A percentile compares a stretch with the other conserved stretches of the same genome.
These are phyloP conservation scores for Pelobates fuscus DNA, from an alignment of 2,113 vertebrate genomes.

Conservation along the genomic window DNA sequence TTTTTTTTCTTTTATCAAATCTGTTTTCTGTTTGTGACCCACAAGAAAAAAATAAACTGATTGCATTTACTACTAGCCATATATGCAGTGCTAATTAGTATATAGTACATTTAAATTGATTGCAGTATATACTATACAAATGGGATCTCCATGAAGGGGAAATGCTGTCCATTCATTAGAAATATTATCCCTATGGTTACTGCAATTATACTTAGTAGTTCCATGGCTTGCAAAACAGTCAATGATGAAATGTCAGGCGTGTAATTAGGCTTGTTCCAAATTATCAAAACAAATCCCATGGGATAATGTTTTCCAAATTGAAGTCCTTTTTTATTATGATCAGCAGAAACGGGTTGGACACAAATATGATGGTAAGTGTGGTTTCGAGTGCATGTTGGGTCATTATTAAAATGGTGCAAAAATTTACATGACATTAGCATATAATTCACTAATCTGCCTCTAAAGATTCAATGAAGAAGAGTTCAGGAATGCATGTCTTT, in stretches of 20 bases:
- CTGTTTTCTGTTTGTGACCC: no score
- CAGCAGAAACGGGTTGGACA: not conserved
- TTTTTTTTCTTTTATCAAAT: no score
- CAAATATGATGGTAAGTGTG: not conserved
- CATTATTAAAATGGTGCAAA: not conserved
- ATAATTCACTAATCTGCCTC: not conserved
- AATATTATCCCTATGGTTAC: slow-evolving; percentile 24
- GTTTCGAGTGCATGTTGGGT: not conserved
- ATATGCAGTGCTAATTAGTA: not conserved
- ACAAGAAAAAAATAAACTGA: no score
- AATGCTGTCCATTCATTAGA: not conserved
- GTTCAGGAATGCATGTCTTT: no score
- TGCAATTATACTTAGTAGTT: slow-evolving; percentile 6
- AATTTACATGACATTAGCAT: not conserved
- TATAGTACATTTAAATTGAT: not conserved
- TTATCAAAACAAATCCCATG: slow-evolving; percentile 30
- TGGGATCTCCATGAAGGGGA: not conserved
- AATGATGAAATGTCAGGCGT: slow-evolving; percentile 21
- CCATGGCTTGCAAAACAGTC: slow-evolving; percentile 3
- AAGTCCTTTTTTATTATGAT: slow-evolving; percentile 22
- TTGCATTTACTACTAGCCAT: no score
- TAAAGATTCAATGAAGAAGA: not conserved
- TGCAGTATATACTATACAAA: not conserved
- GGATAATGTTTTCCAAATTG: slow-evolving; percentile 28
- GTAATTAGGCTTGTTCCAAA: slow-evolving; percentile 34